phyloP scores from a whole-genome alignment of 2,113 vertebrate genomes.

The Petaurus breviceps region DNA sequence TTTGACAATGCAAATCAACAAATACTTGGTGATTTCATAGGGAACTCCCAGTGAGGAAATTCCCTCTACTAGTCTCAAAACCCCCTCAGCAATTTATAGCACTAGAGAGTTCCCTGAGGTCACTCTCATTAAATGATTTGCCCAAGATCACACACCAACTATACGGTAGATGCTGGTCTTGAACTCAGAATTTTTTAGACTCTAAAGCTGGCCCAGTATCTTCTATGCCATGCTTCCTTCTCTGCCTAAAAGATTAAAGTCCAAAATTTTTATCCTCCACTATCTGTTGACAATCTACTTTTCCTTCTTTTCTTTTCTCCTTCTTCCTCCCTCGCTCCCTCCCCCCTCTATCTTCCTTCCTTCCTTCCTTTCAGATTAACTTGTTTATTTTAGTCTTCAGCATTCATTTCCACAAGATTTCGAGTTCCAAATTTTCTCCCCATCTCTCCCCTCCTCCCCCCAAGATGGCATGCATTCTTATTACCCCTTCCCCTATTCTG shows the following conservation, averaged over 20 bases:
- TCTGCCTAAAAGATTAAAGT: not conserved
- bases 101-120: not conserved
- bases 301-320: not conserved
- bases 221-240: not conserved
- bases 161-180: not conserved
- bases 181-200: not conserved
- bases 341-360: too few species aligned
- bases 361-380: too few species aligned
- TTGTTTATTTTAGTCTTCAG: too few species aligned
- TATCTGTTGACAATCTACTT: not conserved
- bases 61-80: not conserved
- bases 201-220: not conserved
- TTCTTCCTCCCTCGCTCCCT: too few species aligned
- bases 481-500: too few species aligned
- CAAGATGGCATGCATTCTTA: too few species aligned
- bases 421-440: too few species aligned
- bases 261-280: not conserved
- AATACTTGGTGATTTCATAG: not conserved
- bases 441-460: too few species aligned
- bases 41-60: not conserved
- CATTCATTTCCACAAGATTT: too few species aligned
- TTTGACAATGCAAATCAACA: not conserved
- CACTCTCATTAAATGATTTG: not conserved
- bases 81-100: not conserved
- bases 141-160: not conserved